Conservation (phyloP, 2,113 vertebrate genomes). For the Fulmarus glacialis region DNA sequence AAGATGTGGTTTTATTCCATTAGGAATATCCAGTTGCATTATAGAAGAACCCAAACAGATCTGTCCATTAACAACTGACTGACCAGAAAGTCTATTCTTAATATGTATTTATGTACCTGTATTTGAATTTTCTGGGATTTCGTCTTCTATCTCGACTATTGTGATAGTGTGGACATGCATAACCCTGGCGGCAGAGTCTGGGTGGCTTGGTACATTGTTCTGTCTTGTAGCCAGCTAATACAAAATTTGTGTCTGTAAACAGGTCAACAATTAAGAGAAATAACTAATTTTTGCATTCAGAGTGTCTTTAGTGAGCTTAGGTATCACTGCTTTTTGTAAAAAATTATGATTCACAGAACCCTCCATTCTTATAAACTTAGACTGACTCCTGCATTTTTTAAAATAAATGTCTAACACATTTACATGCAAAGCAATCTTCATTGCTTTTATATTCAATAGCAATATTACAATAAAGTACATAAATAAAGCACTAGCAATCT, state of each 20-base stretch:
- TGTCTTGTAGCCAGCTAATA: conserved; percentile 93
- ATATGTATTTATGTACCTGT: conserved; percentile 77
- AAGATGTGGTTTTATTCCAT: background rate
- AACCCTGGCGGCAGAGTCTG: conserved; percentile 91
- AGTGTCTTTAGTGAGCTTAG: background rate
- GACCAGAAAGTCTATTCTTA: background rate
- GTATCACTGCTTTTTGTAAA: background rate
- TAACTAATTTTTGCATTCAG: background rate
- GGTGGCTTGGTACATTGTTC: conserved; percentile 92
- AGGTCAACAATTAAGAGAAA: background rate
- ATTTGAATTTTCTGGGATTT: conserved; percentile 89
- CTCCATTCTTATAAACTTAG: background rate
- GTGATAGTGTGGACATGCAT: conserved; percentile 92
- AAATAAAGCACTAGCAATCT: background rate
- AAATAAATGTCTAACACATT: background rate
- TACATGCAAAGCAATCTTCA: background rate
- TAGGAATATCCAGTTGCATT: background rate
- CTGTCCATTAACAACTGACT: background rate
- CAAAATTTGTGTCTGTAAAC: conserved; percentile 87
- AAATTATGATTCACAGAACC: background rate
- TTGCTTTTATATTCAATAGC: background rate
- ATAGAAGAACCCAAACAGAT: background rate
- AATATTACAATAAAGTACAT: background rate
- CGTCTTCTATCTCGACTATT: conserved; percentile 89
- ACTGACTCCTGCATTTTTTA: background rate